Conservation (phyloP, 2,113 vertebrate species). For the Fukomys damarensis region DNA sequence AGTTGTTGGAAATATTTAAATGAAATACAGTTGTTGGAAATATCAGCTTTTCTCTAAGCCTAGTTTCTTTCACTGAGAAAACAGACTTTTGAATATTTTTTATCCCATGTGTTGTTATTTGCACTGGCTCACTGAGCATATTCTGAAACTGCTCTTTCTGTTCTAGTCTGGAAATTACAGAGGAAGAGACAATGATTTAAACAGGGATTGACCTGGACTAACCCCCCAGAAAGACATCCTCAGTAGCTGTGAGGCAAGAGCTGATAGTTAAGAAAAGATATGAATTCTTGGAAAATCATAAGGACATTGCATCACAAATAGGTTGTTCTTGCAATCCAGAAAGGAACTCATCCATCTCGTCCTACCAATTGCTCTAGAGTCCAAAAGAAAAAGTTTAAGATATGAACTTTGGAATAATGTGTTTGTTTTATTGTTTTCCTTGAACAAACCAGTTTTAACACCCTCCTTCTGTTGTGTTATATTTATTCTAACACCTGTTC, state of each 20-base stretch:
- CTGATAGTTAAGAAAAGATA: neutral
- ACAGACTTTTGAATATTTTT: neutral
- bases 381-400: neutral
- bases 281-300: neutral
- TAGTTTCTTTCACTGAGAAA: neutral
- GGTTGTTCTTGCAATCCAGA: neutral
- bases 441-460: neutral
- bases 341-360: neutral
- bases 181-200: neutral
- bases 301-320: neutral
- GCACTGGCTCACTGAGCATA: neutral
- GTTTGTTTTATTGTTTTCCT: neutral
- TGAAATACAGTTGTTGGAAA: neutral
- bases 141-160: neutral
- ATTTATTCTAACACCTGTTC: neutral
- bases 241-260: neutral
- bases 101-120: neutral
- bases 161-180: neutral
- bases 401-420: neutral
- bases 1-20: neutral
- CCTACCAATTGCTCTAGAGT: neutral
- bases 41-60: neutral
- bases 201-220: neutral
- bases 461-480: neutral
- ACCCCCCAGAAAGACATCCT: neutral